Conservation (phyloP, 2,888 invertebrate species). For the Ametastegia equiseti region DNA sequence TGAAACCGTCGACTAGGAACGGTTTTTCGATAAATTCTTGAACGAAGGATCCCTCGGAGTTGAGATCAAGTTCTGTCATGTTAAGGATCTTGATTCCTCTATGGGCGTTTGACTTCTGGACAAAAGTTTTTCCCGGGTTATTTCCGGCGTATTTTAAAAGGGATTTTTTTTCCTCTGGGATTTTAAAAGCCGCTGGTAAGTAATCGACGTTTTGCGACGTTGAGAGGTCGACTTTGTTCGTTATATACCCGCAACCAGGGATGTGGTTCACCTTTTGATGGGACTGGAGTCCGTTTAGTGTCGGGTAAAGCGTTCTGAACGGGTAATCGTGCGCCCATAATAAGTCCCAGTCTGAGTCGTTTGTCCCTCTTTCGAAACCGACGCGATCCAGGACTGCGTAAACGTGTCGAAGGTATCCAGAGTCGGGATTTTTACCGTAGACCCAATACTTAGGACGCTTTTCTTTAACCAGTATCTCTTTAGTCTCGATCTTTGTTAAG, state of each 20-base stretch:
- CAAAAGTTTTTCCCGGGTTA: constrained; percentile 87
- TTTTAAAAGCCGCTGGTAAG: constrained; percentile 92
- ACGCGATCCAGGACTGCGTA: constrained; percentile 85
- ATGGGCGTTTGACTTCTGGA: constrained; percentile 95
- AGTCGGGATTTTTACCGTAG: constrained; percentile 80
- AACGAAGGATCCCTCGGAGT: constrained; percentile 87
- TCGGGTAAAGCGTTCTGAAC: constrained; percentile 80
- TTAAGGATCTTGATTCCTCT: constrained; percentile 89
- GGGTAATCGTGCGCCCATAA: constrained; percentile 98
- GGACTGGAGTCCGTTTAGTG: constrained; percentile 80
- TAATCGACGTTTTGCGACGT: constrained; percentile 86
- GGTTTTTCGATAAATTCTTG: constrained; percentile 95
- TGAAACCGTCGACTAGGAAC: constrained; percentile 92
- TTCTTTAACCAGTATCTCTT: constrained; percentile 54
- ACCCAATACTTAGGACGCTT: constrained; percentile 79
- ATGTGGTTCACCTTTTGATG: constrained; percentile 95
- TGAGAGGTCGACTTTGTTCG: constrained; percentile 94
- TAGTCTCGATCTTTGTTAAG: constrained; percentile 45
- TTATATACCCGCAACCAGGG: constrained; percentile 95
- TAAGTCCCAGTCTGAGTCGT: constrained; percentile 86
- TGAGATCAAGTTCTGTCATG: constrained; percentile 84
- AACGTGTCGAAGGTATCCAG: constrained; percentile 89
- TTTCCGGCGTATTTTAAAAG: constrained; percentile 83
- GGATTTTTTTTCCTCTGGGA: constrained; percentile 86
- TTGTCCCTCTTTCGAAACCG: constrained; percentile 82